Percentiles rank a stretch among this genome's conserved stretches.
phyloP scores from a whole-genome alignment of 2,888 invertebrate genomes.

The Idaea straminata region DNA sequence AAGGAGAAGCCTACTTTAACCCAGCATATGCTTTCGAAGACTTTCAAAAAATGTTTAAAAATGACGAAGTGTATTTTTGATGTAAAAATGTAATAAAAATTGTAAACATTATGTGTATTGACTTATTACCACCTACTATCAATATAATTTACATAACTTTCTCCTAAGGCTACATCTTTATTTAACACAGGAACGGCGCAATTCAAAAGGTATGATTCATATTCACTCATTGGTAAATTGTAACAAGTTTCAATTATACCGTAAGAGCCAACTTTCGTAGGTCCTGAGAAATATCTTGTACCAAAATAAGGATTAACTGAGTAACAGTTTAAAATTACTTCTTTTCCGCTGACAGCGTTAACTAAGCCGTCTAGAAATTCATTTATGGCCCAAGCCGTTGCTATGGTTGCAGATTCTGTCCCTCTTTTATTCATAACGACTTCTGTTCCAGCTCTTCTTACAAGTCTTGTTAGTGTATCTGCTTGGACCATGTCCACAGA shows the following conservation, averaged over 20 bases:
- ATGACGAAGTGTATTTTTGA: too few species aligned
- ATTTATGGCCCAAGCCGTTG: constrained; percentile 55
- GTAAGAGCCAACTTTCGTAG: constrained; percentile 44
- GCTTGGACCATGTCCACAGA: constrained; percentile 41
- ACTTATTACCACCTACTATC: constrained; percentile 18
- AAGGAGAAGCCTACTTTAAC: constrained; percentile 12
- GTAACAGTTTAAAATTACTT: constrained; percentile 45
- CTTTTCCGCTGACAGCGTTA: constrained; percentile 45
- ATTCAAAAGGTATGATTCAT: constrained; percentile 43
- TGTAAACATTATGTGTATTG: too few species aligned
- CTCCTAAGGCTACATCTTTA: constrained; percentile 49
- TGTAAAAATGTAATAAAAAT: too few species aligned
- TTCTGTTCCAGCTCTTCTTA: constrained; percentile 53
- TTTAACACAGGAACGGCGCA: constrained; percentile 44
- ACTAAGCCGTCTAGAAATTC: constrained; percentile 52
- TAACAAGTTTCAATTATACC: constrained; percentile 46
- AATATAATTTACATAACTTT: constrained; percentile 44
- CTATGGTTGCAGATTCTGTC: constrained; percentile 44
- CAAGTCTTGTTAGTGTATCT: constrained; percentile 48
- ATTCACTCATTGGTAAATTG: constrained; percentile 45
- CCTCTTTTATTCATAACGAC: constrained; percentile 50
- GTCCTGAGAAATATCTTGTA: constrained; percentile 58
- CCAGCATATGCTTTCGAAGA: not conserved
- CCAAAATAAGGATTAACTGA: constrained; percentile 57
- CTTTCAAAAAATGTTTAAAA: too few species aligned